A percentile compares a stretch with the other conserved stretches of the same genome.
Evolutionary conservation across 2,797 vertebrate genomes (phyloP).

Genomic region (Rhynchonycteris naso): DNA sequence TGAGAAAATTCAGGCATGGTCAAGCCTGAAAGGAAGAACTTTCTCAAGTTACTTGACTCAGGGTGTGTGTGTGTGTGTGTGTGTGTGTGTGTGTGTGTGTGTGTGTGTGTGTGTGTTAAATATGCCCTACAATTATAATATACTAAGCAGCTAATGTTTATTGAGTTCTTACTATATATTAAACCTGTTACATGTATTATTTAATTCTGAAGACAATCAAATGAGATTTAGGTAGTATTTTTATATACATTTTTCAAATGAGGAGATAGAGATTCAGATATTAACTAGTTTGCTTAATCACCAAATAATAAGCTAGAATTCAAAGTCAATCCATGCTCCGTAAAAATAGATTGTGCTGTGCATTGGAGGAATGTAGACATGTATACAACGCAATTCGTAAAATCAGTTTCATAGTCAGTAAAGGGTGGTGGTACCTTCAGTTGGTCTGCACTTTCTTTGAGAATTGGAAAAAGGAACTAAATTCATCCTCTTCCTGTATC

Average conservation of each 20-base stretch:
- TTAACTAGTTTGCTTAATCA: not conserved
- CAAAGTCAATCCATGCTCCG: not conserved
- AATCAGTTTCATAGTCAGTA: not conserved
- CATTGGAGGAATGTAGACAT: not conserved
- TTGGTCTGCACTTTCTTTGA: not conserved
- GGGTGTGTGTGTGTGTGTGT: not conserved
- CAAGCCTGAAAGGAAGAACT: conserved; percentile 16
- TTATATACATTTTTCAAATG: not conserved
- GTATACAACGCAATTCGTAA: not conserved
- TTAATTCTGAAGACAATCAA: conserved; percentile 18
- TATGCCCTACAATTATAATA: not conserved
- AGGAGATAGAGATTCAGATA: not conserved
- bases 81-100: no score
- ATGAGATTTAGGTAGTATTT: conserved; percentile 28
- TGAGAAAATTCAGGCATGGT: not conserved
- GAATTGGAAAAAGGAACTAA: conserved; percentile 43
- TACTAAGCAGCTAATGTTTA: not conserved
- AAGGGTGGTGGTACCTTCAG: not conserved
- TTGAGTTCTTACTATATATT: not conserved
- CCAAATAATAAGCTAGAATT: conserved; percentile 26
- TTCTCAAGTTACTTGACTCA: conserved; percentile 14
- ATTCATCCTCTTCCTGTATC: not conserved
- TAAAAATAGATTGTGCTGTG: not conserved
- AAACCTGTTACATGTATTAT: not conserved
- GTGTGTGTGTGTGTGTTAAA: not conserved